Evolutionary conservation across 2,888 invertebrate species (phyloP).

Genomic region (Ichneumoninae sp.): DNA sequence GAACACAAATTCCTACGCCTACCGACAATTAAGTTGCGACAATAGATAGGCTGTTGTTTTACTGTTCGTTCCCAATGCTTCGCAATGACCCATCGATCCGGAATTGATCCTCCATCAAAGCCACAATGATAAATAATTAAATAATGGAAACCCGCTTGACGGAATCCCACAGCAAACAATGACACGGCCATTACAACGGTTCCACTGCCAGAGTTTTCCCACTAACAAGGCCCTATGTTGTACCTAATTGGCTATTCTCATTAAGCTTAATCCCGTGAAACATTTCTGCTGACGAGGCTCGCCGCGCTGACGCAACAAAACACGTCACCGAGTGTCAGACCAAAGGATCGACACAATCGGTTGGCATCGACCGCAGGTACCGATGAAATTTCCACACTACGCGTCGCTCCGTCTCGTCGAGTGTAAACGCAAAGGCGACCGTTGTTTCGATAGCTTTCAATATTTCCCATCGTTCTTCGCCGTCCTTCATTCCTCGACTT

Average conservation of each 20-base stretch:
- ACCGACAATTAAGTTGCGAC: background rate
- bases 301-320: background rate
- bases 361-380: background rate
- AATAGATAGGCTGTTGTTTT: background rate
- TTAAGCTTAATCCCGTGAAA: background rate
- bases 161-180: background rate
- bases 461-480: constrained; percentile 3
- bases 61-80: background rate
- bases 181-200: background rate
- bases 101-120: background rate
- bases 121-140: background rate
- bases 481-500: background rate
- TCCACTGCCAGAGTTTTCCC: background rate
- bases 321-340: background rate
- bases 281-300: background rate
- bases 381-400: background rate
- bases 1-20: background rate
- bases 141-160: background rate
- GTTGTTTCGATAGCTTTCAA: constrained; percentile 15
- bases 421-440: background rate
- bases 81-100: background rate
- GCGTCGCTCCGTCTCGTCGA: background rate
- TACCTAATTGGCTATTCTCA: constrained; percentile 2
- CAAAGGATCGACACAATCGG: background rate
- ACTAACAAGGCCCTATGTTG: background rate